phyloP scores from a whole-genome alignment of 1,140 invertebrate genomes.

The Hycleus cichorii region DNA sequence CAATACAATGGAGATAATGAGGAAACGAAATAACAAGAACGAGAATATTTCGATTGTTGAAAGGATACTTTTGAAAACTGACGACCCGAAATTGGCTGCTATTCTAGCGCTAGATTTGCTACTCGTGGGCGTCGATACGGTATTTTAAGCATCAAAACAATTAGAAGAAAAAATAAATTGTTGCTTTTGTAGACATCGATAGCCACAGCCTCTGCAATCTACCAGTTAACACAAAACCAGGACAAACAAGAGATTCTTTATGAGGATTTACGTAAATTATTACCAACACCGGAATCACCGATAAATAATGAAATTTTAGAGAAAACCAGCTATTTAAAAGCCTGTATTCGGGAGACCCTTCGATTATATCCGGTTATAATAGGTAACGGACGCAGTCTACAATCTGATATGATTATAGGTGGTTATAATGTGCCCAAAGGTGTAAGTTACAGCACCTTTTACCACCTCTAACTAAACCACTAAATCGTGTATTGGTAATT shows the following conservation, averaged over 20 bases:
- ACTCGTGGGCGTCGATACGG: constrained; percentile 81
- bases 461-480: not conserved
- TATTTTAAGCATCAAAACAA: constrained; percentile 39
- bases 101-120: constrained; percentile 75
- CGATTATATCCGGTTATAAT: constrained; percentile 83
- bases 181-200: constrained; percentile 61
- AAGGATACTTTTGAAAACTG: constrained; percentile 52
- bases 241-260: constrained; percentile 66
- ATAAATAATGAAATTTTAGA: constrained; percentile 61
- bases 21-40: constrained; percentile 38
- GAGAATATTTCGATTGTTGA: constrained; percentile 55
- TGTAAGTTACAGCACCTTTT: constrained; percentile 47
- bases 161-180: constrained; percentile 5
- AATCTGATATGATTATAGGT: constrained; percentile 68
- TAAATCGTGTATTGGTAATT: constrained; percentile 23
- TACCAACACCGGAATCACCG: constrained; percentile 47
- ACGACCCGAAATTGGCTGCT: constrained; percentile 62
- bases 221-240: constrained; percentile 68
- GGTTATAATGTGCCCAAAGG: constrained; percentile 83
- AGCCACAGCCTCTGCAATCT: constrained; percentile 67
- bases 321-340: constrained; percentile 70
- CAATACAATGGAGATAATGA: constrained; percentile 45
- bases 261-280: constrained; percentile 57
- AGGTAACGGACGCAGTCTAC: constrained; percentile 74
- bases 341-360: constrained; percentile 84